phyloP scores from a whole-genome alignment of 2,797 vertebrate genomes.

The Brotula barbata region DNA sequence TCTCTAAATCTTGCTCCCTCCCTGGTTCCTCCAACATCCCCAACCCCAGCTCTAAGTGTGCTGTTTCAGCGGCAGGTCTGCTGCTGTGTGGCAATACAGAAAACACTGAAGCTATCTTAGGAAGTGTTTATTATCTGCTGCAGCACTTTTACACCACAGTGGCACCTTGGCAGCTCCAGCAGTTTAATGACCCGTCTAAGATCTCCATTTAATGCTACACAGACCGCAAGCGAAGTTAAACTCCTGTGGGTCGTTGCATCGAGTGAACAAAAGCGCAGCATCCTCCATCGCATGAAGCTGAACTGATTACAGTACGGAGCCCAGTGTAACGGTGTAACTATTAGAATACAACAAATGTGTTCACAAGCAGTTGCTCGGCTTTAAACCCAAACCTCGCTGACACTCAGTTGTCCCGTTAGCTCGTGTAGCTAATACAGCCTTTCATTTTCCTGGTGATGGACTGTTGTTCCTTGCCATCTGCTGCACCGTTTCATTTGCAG shows the following conservation, averaged over 20 bases:
- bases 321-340: conserved; percentile 5
- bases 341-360: conserved; percentile 4
- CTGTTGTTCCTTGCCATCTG: conserved; percentile 6
- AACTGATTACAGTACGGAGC: conserved; percentile 20
- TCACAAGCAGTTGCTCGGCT: conserved; percentile 8
- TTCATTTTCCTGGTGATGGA: background rate
- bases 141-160: conserved; percentile 20
- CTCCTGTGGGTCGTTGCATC: background rate
- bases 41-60: no score
- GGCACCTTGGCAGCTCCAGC: conserved; percentile 4
- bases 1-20: no score
- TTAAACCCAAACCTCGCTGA: background rate
- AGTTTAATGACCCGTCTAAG: conserved; percentile 23
- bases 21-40: no score
- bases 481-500: background rate
- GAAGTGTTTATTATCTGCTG: conserved; percentile 29
- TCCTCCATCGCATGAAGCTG: background rate
- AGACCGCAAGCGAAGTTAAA: conserved; percentile 17
- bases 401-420: conserved; percentile 12
- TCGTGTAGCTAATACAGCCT: conserved; percentile 3
- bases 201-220: conserved; percentile 17
- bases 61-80: conserved; percentile 8
- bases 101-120: conserved; percentile 15
- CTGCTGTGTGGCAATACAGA: conserved; percentile 18
- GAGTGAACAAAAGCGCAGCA: conserved; percentile 13